Conservation (phyloP, 2,113 vertebrate species). For the Lipotes vexillifer region DNA sequence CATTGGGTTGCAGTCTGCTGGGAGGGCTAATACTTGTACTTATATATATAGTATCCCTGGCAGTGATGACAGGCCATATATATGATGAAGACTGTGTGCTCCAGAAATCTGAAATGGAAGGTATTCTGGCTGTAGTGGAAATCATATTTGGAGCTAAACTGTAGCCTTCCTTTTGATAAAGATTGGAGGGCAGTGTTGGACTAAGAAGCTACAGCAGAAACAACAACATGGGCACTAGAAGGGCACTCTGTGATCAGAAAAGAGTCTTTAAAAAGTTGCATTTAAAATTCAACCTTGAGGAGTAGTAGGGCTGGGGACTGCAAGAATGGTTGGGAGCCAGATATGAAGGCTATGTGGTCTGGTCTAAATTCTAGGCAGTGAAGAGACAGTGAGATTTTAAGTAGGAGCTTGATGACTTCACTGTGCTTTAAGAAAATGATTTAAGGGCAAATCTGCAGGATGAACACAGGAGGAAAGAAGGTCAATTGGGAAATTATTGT, state of each 20-base stretch:
- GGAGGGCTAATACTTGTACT: background rate
- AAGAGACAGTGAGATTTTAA: background rate
- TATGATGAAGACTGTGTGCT: background rate
- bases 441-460: background rate
- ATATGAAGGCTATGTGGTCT: background rate
- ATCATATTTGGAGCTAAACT: background rate
- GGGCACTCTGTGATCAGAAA: background rate
- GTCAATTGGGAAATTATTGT: background rate
- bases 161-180: background rate
- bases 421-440: background rate
- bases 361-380: background rate
- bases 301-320: background rate
- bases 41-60: background rate
- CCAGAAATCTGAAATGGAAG: background rate
- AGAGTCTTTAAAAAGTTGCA: background rate
- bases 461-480: background rate
- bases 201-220: background rate
- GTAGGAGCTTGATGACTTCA: background rate
- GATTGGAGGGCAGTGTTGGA: background rate
- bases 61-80: background rate
- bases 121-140: background rate
- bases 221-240: background rate
- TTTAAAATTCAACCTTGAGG: background rate
- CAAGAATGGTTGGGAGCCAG: background rate
- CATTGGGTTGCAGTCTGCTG: background rate